Conservation (phyloP, 2,113 vertebrate genomes). For the Xiphias gladius region DNA sequence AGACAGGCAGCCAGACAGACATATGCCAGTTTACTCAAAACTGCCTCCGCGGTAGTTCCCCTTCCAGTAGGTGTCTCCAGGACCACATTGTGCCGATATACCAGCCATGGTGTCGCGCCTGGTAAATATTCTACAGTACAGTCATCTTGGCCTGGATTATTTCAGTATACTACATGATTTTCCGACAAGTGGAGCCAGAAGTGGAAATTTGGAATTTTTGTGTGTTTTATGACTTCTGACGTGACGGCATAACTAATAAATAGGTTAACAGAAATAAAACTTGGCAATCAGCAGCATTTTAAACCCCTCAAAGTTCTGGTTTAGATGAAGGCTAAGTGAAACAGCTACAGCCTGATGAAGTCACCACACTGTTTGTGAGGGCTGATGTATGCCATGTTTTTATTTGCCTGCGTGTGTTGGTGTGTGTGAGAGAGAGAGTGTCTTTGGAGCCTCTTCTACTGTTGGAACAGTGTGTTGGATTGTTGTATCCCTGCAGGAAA, state of each 20-base stretch:
- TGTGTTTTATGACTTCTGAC: too few species aligned
- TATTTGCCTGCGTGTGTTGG: neutral
- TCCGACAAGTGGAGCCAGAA: slow-evolving; percentile 1
- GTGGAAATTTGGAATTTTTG: slow-evolving; percentile 7
- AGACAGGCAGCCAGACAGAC: too few species aligned
- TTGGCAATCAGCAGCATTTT: neutral
- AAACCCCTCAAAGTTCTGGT: neutral
- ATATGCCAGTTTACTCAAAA: too few species aligned
- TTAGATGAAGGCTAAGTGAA: neutral
- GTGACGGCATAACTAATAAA: too few species aligned
- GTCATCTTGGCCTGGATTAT: neutral
- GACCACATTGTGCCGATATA: too few species aligned
- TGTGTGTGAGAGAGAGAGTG: slow-evolving; percentile 4
- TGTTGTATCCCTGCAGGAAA: slow-evolving; percentile 17
- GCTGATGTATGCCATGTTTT: slow-evolving; percentile 11
- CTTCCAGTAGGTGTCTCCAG: too few species aligned
- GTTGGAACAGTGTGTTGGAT: slow-evolving; percentile 29
- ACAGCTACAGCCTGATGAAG: slow-evolving; percentile 15
- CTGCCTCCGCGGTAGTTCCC: too few species aligned
- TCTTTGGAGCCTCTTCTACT: slow-evolving; percentile 1
- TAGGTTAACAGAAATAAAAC: neutral
- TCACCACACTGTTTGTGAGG: neutral
- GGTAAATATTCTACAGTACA: slow-evolving; percentile 13
- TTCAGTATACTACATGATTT: neutral
- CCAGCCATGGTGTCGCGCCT: too few species aligned